phyloP scores from a whole-genome alignment of 2,888 invertebrate species.

The Drosophila peninsularis region DNA sequence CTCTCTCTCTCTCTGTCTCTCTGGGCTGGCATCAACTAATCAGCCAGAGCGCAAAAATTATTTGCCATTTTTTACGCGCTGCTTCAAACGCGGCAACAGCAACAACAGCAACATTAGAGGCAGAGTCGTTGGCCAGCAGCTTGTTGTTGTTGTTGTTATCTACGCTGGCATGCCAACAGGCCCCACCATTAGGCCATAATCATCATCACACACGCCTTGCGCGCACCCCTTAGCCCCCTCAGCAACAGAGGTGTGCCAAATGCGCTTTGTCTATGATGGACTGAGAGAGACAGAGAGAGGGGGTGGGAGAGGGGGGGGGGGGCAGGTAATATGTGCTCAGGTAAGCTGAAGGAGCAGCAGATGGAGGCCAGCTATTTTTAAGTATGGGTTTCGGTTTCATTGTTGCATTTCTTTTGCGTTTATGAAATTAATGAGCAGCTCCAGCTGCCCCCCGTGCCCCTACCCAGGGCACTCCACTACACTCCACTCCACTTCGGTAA shows the following conservation, averaged over 20 bases:
- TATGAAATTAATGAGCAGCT: slow-evolving; percentile 78
- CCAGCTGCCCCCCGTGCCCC: slow-evolving; percentile 11
- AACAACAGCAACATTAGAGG: slow-evolving; percentile 31
- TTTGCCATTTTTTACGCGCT: slow-evolving; percentile 79
- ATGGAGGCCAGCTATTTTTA: slow-evolving; percentile 70
- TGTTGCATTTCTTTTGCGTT: slow-evolving; percentile 80
- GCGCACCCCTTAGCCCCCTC: slow-evolving; percentile 39
- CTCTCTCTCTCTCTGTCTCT: background rate
- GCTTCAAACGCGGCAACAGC: slow-evolving; percentile 72
- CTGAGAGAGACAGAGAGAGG: slow-evolving; percentile 3
- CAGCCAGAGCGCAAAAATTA: slow-evolving; percentile 79
- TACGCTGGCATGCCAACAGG: slow-evolving; percentile 74
- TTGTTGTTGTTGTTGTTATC: slow-evolving; percentile 46
- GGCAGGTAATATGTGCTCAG: slow-evolving; percentile 12
- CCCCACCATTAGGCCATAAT: slow-evolving; percentile 79
- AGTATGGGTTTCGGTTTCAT: slow-evolving; percentile 80
- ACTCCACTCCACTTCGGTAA: slow-evolving; percentile 16
- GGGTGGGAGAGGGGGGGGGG: slow-evolving; percentile 20
- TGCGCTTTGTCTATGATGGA: slow-evolving; percentile 62
- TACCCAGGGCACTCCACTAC: slow-evolving; percentile 24
- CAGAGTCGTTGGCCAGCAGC: slow-evolving; percentile 23
- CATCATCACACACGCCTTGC: slow-evolving; percentile 78
- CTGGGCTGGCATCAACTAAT: slow-evolving; percentile 68
- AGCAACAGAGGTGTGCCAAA: slow-evolving; percentile 55
- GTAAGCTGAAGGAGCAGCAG: slow-evolving; percentile 10